Evolutionary conservation across 2,888 invertebrate genomes (phyloP).

Genomic region (Limnephilus marmoratus): DNA sequence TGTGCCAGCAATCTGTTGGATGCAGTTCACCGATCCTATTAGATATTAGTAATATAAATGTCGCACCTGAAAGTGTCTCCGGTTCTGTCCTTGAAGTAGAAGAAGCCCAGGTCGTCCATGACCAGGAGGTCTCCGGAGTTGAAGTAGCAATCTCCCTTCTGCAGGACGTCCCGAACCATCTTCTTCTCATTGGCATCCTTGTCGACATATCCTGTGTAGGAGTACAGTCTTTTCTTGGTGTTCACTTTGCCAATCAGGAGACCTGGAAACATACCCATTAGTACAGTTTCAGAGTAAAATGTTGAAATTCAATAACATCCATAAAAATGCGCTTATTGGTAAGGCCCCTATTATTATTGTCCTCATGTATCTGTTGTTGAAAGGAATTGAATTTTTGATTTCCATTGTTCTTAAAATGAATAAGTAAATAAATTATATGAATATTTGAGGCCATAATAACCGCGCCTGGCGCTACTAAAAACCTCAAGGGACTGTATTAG

Average conservation of each 20-base stretch:
- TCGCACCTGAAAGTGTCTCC: slow-evolving; percentile 84
- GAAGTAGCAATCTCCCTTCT: slow-evolving; percentile 91
- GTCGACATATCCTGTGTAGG: slow-evolving; percentile 76
- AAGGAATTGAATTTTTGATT: no score
- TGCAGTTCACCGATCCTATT: background rate
- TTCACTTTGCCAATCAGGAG: slow-evolving; percentile 84
- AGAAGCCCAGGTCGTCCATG: slow-evolving; percentile 94
- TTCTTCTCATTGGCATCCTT: slow-evolving; percentile 90
- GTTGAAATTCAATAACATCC: no score
- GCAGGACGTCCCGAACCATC: slow-evolving; percentile 87
- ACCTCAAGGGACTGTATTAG: no score
- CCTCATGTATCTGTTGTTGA: no score
- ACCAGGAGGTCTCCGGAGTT: slow-evolving; percentile 94
- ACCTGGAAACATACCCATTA: slow-evolving; percentile 70
- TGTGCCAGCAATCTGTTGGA: no score
- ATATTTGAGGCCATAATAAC: no score
- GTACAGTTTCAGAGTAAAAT: no score
- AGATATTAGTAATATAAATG: background rate
- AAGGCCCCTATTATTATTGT: no score
- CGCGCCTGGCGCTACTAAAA: no score
- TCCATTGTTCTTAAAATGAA: no score
- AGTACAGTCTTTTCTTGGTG: slow-evolving; percentile 73
- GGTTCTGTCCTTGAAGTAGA: slow-evolving; percentile 94
- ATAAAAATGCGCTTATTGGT: no score
- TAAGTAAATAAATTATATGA: no score